Base-by-base conservation (phyloP, 2,113 vertebrate genomes). In the Aspiorhynchus laticeps region DNA sequence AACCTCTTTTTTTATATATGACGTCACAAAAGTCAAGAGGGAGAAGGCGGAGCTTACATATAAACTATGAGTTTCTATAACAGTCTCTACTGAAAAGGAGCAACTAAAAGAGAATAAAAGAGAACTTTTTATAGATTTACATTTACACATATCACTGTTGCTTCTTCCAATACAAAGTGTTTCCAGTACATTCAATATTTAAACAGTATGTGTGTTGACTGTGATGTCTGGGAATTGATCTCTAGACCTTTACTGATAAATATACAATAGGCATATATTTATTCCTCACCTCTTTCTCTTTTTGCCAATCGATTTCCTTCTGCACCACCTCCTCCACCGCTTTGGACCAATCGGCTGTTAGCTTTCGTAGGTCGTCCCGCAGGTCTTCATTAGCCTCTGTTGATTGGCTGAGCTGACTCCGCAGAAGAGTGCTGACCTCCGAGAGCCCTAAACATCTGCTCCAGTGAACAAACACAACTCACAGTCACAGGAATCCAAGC, bases 331-430 rank as follows among this genome's bases (percentile, higher is more conserved):
- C 96, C 65, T 96, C 92, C 67, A 94, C 91, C 4, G 97, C 95
- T 88, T 82, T 95, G 53, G 92, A 95, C 97, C 97, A 97, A 92
- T 98, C 97, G 6, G 91, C 91, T 0, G 93, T 97, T 90, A 97
- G 90, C 80, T 97, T 98, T 69, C 91, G 92, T 61, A 97, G 65
- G 80, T 97, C 96, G 78, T 96, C 96, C 81, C 59, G 95, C 76
- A 98, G 94, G 0, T 91, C 91, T 4, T 91, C 93, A 90, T 97
- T 97, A 28, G 92, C 91, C 83, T 95, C 91, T 36, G 93, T 94
- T 53, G 95, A 96, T 92, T 96, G 95, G 91, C 92, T 79, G 15
- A 98, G 92, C 46, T 97, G 95, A 14, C 95, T 90, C 28, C 90
- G 92, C 77, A 98, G 95, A 17, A 97, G 87, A 9, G 91, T 8